Base-by-base conservation (phyloP, 2,797 vertebrate species). In the Pipistrellus pipistrellus region DNA sequence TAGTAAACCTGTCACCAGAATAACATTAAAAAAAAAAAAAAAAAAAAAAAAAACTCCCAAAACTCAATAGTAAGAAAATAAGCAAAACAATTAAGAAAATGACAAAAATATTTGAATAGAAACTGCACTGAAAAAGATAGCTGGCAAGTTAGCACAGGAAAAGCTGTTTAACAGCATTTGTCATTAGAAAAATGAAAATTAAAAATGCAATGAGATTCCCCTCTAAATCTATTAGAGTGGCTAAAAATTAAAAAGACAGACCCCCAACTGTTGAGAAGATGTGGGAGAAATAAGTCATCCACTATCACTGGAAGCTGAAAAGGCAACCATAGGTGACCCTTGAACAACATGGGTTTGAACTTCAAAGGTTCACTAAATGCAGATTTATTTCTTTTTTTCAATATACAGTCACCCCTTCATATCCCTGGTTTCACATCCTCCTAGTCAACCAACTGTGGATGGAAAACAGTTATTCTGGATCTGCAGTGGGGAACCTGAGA, bases 91-190 rank as follows among this genome's bases (percentile, higher is more conserved):
- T 10, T 7, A 48, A 84, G 57, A 41, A 90, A 83, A n/a, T 15
- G 64, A 72, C 44, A 83, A 64, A 77, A 51, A 57, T 64, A 69
- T 46, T 64, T 72, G 12, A 95, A 84, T 20, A 78, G 90, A 69
- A 83, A 66, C 35, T n/a, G 64, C 35, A 57, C 73, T 21, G 41
- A 71, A 85, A 27, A 72, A 62, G 41, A 85, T 8, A 41, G 23
- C 44, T 94, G 4, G 35, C 46, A 90, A 85, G 77, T 41, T 64
- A 90, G 27, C 73, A 77, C 3, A 72, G 9, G 51, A 35, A 71
- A 71, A 80, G 30, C 15, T 71, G 13, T 71, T 57, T 23, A 41
- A 71, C 64, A 57, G 27, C 7, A 21, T 59, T 35, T 53, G 44
- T 51, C 21, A 35, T 51, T 59, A 59, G 27, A 46, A 62, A 87